These are phyloP conservation scores for Micrasema minimum DNA, from an alignment of 1,140 invertebrate genomes.

Conservation along the genomic window DNA sequence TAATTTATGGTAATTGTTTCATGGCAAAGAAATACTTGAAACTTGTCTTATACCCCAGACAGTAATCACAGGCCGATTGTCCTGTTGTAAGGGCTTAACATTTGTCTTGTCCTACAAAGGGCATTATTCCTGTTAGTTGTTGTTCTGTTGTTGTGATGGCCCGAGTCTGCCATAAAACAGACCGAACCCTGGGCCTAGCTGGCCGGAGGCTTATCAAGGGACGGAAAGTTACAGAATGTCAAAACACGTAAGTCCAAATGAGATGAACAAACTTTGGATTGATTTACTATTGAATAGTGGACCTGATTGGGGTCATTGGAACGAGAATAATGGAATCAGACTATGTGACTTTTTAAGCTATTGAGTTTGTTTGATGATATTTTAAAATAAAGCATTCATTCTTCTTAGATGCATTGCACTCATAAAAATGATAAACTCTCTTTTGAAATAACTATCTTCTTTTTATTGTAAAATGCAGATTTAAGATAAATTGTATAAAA, in stretches of 20 bases:
- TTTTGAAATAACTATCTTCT: too few relatives aligned
- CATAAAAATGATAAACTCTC: too few relatives aligned
- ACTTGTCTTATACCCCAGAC: constrained; percentile 12
- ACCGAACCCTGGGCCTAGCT: background rate
- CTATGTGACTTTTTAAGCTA: too few relatives aligned
- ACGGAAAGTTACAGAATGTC: too few relatives aligned
- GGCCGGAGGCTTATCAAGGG: background rate
- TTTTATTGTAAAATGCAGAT: too few relatives aligned
- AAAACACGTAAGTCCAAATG: too few relatives aligned
- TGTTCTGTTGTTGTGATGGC: constrained; percentile 6
- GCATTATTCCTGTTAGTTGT: constrained; percentile 27
- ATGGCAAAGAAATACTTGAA: constrained; percentile 26
- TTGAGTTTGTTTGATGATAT: too few relatives aligned
- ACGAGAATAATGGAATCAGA: too few relatives aligned
- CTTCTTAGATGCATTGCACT: too few relatives aligned
- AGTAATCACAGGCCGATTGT: constrained; percentile 27
- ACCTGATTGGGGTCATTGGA: too few relatives aligned
- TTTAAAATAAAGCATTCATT: too few relatives aligned
- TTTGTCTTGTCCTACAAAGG: constrained; percentile 25
- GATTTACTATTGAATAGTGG: background rate
- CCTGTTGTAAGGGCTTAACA: constrained; percentile 21
- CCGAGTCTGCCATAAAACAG: constrained; percentile 21
- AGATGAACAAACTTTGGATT: background rate
- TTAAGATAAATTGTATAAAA: too few relatives aligned
- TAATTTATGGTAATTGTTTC: constrained; percentile 28